Evolutionary conservation across 2,888 invertebrate species (phyloP).

Genomic region (Dioctria linearis): DNA sequence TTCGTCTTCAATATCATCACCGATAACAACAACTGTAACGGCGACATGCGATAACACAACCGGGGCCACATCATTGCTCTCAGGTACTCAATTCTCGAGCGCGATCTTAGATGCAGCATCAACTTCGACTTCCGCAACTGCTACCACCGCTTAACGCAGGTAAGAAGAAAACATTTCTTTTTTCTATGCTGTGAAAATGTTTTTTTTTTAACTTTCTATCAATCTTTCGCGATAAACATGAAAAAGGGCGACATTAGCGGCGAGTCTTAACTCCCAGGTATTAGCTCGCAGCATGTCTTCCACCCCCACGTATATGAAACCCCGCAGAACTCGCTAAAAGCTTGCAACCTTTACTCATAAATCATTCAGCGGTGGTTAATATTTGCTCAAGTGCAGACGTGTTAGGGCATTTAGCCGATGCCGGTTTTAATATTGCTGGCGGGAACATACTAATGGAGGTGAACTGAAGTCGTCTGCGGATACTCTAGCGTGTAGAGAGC

Average conservation of each 20-base stretch:
- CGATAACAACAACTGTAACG: background rate
- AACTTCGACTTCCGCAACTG: slow-evolving; percentile 16
- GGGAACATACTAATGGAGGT: background rate
- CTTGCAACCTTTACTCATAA: slow-evolving; percentile 19
- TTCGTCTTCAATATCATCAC: background rate
- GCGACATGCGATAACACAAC: background rate
- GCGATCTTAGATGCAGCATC: background rate
- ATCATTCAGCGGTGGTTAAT: slow-evolving; percentile 18
- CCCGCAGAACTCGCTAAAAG: background rate
- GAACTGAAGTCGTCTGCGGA: background rate
- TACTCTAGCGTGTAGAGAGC: background rate
- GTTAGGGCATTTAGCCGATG: slow-evolving; percentile 11
- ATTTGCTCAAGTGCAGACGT: slow-evolving; percentile 19
- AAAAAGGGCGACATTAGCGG: too few species aligned
- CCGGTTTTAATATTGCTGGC: background rate
- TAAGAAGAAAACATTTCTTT: slow-evolving; percentile 7
- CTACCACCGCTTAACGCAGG: slow-evolving; percentile 23
- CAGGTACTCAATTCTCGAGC: background rate
- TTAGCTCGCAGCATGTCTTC: background rate
- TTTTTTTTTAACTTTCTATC: background rate
- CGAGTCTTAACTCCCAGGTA: too few species aligned
- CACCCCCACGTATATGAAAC: background rate
- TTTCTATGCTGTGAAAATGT: background rate
- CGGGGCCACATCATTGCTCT: background rate
- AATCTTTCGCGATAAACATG: too few species aligned